phyloP scores from a whole-genome alignment of 2,113 vertebrate genomes.

The Sinocyclocheilus anophthalmus region DNA sequence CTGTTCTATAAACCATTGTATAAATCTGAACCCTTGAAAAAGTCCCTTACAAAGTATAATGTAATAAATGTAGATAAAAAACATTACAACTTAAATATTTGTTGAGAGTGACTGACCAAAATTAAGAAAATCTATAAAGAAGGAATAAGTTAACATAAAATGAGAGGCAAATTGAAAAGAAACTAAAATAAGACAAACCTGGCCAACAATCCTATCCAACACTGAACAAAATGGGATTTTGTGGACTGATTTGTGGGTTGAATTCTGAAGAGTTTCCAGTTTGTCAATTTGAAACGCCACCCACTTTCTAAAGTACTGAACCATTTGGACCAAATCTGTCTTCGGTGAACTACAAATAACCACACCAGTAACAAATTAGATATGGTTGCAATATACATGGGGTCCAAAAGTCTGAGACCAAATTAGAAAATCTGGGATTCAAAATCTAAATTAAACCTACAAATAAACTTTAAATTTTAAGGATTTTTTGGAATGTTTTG shows the following conservation, averaged over 20 bases:
- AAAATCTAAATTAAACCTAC: not conserved
- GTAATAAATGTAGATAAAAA: not conserved
- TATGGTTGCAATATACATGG: not conserved
- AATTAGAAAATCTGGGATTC: not conserved
- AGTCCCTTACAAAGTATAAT: not conserved
- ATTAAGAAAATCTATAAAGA: not conserved
- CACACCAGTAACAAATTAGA: not conserved
- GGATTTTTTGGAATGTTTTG: not conserved
- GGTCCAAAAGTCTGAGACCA: not conserved
- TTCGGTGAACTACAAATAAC: not conserved
- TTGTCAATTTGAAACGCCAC: not conserved
- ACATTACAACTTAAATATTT: not conserved
- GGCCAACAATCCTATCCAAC: not conserved
- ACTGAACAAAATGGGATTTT: not conserved
- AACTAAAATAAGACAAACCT: not conserved
- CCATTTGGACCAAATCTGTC: not conserved
- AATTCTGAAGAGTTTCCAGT: slow-evolving; percentile 16
- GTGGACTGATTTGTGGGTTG: not conserved
- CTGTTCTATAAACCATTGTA: not conserved
- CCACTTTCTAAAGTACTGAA: slow-evolving; percentile 1
- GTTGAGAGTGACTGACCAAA: not conserved
- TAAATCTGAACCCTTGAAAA: not conserved
- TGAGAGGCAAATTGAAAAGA: not conserved
- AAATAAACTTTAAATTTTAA: not conserved
- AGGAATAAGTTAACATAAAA: not conserved